Base-by-base conservation (phyloP, 2,113 vertebrate genomes). In the Varanus komodoensis region DNA sequence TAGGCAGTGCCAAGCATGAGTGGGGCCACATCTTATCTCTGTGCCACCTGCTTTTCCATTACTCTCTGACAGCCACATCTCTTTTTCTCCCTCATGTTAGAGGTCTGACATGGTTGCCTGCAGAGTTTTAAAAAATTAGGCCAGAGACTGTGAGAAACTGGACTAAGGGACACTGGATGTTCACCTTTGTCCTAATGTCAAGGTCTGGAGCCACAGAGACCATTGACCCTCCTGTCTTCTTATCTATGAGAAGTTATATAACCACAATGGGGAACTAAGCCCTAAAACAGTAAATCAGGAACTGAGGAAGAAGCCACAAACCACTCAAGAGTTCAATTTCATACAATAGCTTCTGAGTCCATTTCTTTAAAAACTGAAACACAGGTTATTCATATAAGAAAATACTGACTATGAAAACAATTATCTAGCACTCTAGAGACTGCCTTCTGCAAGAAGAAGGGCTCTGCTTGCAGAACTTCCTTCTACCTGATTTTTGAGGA, bases 241-340 rank as follows among this genome's bases (percentile, higher is more conserved):
- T 27, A 48, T 78, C 34, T 87, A 11, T 52, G 9, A 69, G 29
- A 79, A 6, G 57, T 71, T 82, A 6, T 79, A 77, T 89, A 90
- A 84, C 93, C 93, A 94, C 89, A 94, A 87, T n/a, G 61, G 69
- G 89, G 94, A 29, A 78, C 34, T 57, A 25, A 75, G 34, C 29
- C 19, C 88, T 61, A 73, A 52, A 91, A 92, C 86, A 87, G 64
- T 82, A 44, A 91, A 15, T 94, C 74, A 48, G 90, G 90, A 90
- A 48, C 74, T 89, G 11, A 61, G 1, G 25, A 75, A 87, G 38
- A 93, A 92, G 61, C 95, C 94, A 92, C 95, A 96, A 96, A 89
- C 96, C 95, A 88, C 93, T 92, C 61, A 90, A 89, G 67, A 92
- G 21, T 82, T 85, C 84, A 77, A 29, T 0, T 15, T 81, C 87